These are phyloP conservation scores for Cyprinus carpio DNA, from an alignment of 2,113 vertebrate species.

Conservation along the genomic window DNA sequence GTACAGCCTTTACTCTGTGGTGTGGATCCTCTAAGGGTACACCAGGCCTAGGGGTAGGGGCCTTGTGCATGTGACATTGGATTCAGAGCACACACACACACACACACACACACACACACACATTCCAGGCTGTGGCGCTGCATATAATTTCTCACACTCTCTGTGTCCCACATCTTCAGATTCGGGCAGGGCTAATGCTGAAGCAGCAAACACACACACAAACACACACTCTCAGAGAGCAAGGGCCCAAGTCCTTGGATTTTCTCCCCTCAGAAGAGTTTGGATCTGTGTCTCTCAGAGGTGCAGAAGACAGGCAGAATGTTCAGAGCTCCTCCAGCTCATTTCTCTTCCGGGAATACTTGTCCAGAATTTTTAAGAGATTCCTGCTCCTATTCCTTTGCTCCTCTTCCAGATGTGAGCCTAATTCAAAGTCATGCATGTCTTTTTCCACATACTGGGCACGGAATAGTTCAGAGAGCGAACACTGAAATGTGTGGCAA, in stretches of 20 bases:
- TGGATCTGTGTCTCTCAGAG: constrained; percentile 29
- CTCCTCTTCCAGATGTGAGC: constrained; percentile 52
- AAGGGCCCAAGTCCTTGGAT: constrained; percentile 38
- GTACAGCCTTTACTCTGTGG: constrained; percentile 25
- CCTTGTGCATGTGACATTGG: constrained; percentile 6
- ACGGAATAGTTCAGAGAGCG: constrained; percentile 31
- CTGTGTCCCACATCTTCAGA: constrained; percentile 43
- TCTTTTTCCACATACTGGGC: constrained; percentile 45
- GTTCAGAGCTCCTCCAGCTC: constrained; percentile 53
- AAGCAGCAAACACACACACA: constrained; percentile 33
- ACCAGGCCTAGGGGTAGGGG: constrained; percentile 33
- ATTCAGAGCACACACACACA: background rate
- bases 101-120: background rate
- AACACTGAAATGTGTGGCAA: constrained; percentile 12
- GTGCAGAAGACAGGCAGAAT: constrained; percentile 42
- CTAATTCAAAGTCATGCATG: constrained; percentile 54
- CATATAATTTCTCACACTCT: constrained; percentile 40
- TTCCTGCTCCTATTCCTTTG: constrained; percentile 42
- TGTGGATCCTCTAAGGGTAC: constrained; percentile 35
- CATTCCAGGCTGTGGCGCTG: constrained; percentile 15
- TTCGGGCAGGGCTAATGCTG: constrained; percentile 36
- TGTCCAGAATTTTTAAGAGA: constrained; percentile 48
- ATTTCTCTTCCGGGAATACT: constrained; percentile 56
- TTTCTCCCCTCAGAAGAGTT: constrained; percentile 41
- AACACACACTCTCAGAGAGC: constrained; percentile 17